Percentiles rank a stretch among this genome's conserved stretches.
Evolutionary conservation across 1,140 invertebrate species (phyloP).

Genomic region (Drosophila kurseongensis): DNA sequence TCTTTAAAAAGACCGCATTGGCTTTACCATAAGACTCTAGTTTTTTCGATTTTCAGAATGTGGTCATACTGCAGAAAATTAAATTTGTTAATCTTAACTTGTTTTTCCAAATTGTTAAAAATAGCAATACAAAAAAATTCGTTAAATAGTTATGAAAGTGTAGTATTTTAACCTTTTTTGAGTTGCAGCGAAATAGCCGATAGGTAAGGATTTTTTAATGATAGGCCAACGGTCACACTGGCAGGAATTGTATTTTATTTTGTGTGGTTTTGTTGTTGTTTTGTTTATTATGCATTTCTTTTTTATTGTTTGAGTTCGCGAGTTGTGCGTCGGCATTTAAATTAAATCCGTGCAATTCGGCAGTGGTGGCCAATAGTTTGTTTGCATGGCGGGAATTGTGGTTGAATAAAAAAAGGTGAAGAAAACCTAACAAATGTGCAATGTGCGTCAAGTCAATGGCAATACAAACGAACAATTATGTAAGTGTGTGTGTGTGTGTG

Average conservation of each 20-base stretch:
- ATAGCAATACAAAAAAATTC: not conserved
- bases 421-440: constrained; percentile 43
- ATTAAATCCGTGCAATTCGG: constrained; percentile 32
- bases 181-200: not conserved
- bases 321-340: constrained; percentile 23
- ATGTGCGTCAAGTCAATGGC: constrained; percentile 58
- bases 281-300: constrained; percentile 66
- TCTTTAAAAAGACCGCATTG: no score
- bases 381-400: constrained; percentile 17
- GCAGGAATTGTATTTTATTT: constrained; percentile 57
- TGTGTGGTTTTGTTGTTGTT: constrained; percentile 53
- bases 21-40: no score
- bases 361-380: not conserved
- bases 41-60: no score
- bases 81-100: no score
- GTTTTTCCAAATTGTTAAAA: no score
- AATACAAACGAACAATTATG: constrained; percentile 73
- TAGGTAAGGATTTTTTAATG: not conserved
- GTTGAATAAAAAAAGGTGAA: not conserved
- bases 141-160: no score
- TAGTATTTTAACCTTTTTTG: not conserved
- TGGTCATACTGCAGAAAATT: no score
- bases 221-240: constrained; percentile 30
- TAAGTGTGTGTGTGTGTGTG: constrained; percentile 67
- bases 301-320: constrained; percentile 64